Base-by-base conservation (phyloP, 2,888 invertebrate genomes). In the Spilarctia lutea region DNA sequence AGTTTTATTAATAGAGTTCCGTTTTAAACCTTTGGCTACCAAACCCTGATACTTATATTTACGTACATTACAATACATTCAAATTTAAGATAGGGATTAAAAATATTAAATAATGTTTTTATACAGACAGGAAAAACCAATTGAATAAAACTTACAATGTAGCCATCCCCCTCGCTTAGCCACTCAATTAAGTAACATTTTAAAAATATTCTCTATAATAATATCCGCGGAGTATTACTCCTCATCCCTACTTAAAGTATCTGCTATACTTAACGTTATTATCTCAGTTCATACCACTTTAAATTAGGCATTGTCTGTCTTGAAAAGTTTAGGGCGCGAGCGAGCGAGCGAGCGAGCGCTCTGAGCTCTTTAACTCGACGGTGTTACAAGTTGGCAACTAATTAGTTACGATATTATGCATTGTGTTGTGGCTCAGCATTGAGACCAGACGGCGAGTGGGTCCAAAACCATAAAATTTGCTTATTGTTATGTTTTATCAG, bases 281-380 rank as follows among this genome's bases (percentile, higher is more conserved):
- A 86, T 85, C 85, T 71, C 74, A 86, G 82, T 85, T 85, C 82
- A 86, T 86, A 85, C 83, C 84, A 85, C 85, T 85, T 85, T 83
- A 86, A 86, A 85, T 86, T 86, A 85, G 85, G 81, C 81, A 86
- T 86, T 86, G 85, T 85, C 85, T 83, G 81, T 73, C 77, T 85
- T 81, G 81, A 80, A 80, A 85, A 84, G 81, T 86, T 86, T 84
- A 70, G 65, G 74, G 69, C 45, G 65, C 45, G 52, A 52, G 35
- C 72, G 70, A 75, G 65, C 45, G 52, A 52, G n/a, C 72, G 70
- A 75, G 71, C 68, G 71, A 71, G 73, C 75, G 71, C 73, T 68
- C 74, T 73, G 79, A 77, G 81, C 81, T 78, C 78, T 79, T 80
- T 83, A 83, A 79, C 83, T 83, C 76, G 76, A 45, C 79, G 68